A percentile compares a stretch with the other conserved stretches of the same genome.
These are phyloP conservation scores for Malurus leucopterus DNA, from an alignment of 2,797 vertebrate genomes.

Conservation along the genomic window DNA sequence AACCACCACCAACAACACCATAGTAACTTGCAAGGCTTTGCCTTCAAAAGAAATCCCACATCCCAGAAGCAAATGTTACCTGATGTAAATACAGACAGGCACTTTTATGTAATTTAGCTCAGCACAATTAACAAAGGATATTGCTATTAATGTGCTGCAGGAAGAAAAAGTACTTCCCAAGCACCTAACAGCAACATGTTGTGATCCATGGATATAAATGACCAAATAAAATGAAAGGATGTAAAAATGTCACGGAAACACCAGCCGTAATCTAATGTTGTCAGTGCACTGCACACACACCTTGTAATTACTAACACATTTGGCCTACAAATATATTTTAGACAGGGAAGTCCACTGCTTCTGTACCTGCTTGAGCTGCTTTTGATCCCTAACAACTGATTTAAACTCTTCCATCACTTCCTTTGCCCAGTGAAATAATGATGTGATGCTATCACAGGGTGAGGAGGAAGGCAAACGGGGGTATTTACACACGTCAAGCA, in stretches of 20 bases:
- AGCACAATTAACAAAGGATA: conserved; percentile 19
- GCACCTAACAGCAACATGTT: conserved; percentile 15
- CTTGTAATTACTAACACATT: conserved; percentile 69
- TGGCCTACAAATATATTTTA: not conserved
- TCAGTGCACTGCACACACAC: conserved; percentile 59
- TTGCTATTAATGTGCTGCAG: not conserved
- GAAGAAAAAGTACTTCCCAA: conserved; percentile 15
- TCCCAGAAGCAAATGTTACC: not conserved
- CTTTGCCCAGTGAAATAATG: conserved; percentile 47
- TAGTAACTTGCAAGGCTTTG: not conserved
- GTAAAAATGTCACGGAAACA: conserved; percentile 64
- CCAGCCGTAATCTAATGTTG: conserved; percentile 47
- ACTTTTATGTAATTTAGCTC: not conserved
- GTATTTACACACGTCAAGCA: conserved; percentile 2
- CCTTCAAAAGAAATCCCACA: not conserved
- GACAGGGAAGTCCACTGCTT: not conserved
- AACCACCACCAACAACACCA: rapidly evolving
- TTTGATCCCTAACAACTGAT: conserved; percentile 58
- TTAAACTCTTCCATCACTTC: conserved; percentile 43
- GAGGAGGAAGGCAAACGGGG: not conserved
- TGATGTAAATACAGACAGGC: not conserved
- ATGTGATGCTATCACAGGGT: not conserved
- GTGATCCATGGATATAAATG: conserved; percentile 49
- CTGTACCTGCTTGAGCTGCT: conserved; percentile 12
- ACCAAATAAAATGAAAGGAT: conserved; percentile 64